These are phyloP conservation scores for Magallana ariakensis DNA, from an alignment of 1,140 invertebrate species.

Conservation along the genomic window DNA sequence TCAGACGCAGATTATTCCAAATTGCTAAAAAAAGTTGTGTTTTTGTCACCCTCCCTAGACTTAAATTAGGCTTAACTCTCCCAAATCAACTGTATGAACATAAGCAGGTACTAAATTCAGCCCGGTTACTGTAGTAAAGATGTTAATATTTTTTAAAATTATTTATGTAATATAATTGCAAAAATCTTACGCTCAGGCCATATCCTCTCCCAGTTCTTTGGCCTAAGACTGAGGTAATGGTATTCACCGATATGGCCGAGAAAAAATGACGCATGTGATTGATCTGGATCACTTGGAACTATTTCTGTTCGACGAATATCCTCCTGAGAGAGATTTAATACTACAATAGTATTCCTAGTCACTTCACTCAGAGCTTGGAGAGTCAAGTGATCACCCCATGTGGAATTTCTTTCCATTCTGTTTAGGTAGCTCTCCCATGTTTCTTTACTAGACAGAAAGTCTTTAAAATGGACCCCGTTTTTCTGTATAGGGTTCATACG, in stretches of 20 bases:
- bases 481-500: constrained; percentile 49
- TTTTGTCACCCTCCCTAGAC: no score
- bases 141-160: no score
- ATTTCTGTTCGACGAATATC: constrained; percentile 26
- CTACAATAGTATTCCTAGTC: constrained; percentile 20
- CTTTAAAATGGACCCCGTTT: constrained; percentile 50
- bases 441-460: constrained; percentile 51
- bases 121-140: no score
- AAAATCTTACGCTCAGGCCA: constrained; percentile 38
- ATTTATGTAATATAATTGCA: no score
- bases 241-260: constrained; percentile 47
- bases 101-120: no score
- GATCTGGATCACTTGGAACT: neutral
- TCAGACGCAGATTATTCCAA: no score
- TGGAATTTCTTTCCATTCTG: constrained; percentile 45
- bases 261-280: constrained; percentile 19
- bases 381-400: constrained; percentile 56
- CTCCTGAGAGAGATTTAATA: constrained; percentile 21
- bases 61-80: no score
- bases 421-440: constrained; percentile 51
- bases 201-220: constrained; percentile 21
- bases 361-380: constrained; percentile 42
- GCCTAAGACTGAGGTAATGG: constrained; percentile 48
- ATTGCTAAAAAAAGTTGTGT: no score
- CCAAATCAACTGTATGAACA: no score